A percentile compares a stretch with the other conserved stretches of the same genome.
These are phyloP conservation scores for Montipora capitata DNA, from an alignment of 92 coral and sea anemone genomes.

Conservation along the genomic window DNA sequence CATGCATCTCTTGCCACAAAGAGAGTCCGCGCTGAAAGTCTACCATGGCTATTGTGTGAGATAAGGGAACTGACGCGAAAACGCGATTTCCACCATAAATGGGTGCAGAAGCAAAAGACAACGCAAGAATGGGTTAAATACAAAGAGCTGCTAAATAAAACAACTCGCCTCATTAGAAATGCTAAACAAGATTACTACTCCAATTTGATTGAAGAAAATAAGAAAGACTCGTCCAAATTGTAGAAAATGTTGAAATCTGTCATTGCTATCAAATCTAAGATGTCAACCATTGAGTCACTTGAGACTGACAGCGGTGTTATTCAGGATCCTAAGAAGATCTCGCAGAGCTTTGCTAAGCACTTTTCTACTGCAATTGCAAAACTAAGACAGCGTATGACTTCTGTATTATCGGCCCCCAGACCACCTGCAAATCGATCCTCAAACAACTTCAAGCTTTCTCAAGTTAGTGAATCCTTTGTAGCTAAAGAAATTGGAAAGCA, in stretches of 20 bases:
- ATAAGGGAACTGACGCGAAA: too few species aligned
- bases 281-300: slow-evolving; percentile 43
- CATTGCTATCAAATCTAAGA: too few species aligned
- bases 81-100: too few species aligned
- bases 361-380: too few species aligned
- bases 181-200: slow-evolving; percentile 67
- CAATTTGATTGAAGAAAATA: slow-evolving; percentile 50
- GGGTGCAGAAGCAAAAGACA: too few species aligned
- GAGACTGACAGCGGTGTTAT: slow-evolving; percentile 45
- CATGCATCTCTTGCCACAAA: background rate
- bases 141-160: slow-evolving; percentile 68
- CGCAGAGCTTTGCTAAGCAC: background rate
- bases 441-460: slow-evolving; percentile 62
- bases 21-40: too few species aligned
- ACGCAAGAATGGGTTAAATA: slow-evolving; percentile 44
- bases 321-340: background rate
- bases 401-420: too few species aligned
- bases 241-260: too few species aligned
- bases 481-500: slow-evolving; percentile 45
- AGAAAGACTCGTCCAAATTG: too few species aligned
- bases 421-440: background rate
- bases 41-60: too few species aligned
- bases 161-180: slow-evolving; percentile 74
- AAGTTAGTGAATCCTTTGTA: slow-evolving; percentile 51
- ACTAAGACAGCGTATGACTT: too few species aligned